These are phyloP conservation scores for Pseudococcus viburni DNA, from an alignment of 2,888 invertebrate species.

Conservation along the genomic window DNA sequence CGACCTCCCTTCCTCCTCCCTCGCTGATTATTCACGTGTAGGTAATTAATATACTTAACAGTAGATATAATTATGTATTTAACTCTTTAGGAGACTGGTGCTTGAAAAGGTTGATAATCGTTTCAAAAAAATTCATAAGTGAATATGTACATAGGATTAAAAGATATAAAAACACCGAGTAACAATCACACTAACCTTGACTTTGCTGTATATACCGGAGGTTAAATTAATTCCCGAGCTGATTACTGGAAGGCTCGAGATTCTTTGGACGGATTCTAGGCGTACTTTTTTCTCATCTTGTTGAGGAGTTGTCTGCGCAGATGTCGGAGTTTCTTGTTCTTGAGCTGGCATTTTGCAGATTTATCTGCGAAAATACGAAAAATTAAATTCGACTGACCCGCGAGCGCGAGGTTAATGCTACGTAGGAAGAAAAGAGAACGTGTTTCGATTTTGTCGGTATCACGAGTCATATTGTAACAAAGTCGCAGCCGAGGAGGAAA, in stretches of 20 bases:
- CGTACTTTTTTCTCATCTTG: neutral
- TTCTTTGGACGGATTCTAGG: constrained; percentile 39
- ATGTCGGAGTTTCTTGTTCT: neutral
- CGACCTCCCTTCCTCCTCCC: too few species aligned
- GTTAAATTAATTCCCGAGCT: constrained; percentile 42
- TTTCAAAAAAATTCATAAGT: too few species aligned
- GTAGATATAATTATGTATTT: too few species aligned
- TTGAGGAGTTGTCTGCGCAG: neutral
- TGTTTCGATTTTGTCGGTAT: too few species aligned
- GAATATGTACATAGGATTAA: too few species aligned
- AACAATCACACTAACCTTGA: constrained; percentile 43
- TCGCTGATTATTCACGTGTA: too few species aligned
- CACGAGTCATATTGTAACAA: neutral
- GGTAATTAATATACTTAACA: too few species aligned
- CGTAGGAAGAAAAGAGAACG: neutral
- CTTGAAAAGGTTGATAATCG: too few species aligned
- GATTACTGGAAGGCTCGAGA: constrained; percentile 34
- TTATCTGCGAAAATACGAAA: neutral
- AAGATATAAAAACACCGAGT: neutral
- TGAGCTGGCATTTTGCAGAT: neutral
- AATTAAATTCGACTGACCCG: neutral
- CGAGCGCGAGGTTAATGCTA: neutral
- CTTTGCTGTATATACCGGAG: constrained; percentile 35
- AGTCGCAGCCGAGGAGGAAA: neutral
- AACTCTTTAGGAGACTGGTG: too few species aligned